Conservation (phyloP, 2,113 vertebrate genomes). For the Oplegnathus fasciatus region DNA sequence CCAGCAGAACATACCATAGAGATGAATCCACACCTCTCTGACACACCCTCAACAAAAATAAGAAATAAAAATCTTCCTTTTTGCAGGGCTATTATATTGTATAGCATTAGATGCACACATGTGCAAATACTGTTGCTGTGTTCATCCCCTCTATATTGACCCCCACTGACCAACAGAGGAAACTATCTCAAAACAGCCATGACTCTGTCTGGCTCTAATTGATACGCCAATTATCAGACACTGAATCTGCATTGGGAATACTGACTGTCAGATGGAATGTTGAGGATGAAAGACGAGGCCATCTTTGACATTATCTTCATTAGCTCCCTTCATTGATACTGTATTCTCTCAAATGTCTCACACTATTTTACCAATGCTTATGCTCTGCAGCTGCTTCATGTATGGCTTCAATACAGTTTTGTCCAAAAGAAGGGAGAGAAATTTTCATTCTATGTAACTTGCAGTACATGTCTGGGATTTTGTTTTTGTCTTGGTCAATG, state of each 20-base stretch:
- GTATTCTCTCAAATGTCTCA: constrained; percentile 34
- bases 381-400: background rate
- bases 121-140: background rate
- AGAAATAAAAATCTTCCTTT: background rate
- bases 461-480: background rate
- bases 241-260: constrained; percentile 22
- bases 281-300: constrained; percentile 55
- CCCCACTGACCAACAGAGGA: background rate
- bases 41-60: background rate
- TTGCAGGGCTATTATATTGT: background rate
- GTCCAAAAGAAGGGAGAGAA: background rate
- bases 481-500: background rate
- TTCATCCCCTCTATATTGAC: background rate
- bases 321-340: background rate
- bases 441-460: background rate
- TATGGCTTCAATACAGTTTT: background rate
- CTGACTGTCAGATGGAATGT: constrained; percentile 5
- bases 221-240: constrained; percentile 35
- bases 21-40: background rate
- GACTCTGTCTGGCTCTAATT: constrained; percentile 1
- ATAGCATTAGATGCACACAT: background rate
- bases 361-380: constrained; percentile 29
- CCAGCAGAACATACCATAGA: background rate
- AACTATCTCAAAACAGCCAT: background rate
- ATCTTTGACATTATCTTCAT: constrained; percentile 42